Percentiles rank a stretch among this genome's conserved stretches.
Evolutionary conservation across 2,797 vertebrate species (phyloP).

Genomic region (Onychomys torridus): DNA sequence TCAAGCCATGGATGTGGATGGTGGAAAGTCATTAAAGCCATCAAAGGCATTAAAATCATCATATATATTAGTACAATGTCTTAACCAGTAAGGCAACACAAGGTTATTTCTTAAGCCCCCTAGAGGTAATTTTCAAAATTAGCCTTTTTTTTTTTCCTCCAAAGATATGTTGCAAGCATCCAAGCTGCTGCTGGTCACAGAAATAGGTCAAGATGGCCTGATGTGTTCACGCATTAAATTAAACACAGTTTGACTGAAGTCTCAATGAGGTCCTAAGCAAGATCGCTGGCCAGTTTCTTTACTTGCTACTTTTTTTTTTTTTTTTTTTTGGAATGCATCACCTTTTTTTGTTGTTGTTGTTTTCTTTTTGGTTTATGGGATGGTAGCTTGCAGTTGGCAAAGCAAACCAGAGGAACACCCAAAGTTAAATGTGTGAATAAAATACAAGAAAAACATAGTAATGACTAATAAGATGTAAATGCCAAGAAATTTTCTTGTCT

Average conservation of each 20-base stretch:
- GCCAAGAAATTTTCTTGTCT: constrained; percentile 88
- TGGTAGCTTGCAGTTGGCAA: constrained; percentile 87
- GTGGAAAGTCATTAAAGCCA: constrained; percentile 17
- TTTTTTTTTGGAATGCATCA: constrained; percentile 40
- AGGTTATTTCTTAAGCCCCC: constrained; percentile 12
- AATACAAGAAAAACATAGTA: constrained; percentile 88
- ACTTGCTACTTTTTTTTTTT: background rate
- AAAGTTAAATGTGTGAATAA: constrained; percentile 89
- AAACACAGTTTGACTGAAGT: background rate
- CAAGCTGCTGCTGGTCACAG: background rate
- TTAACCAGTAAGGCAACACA: constrained; percentile 36
- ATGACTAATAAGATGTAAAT: constrained; percentile 89
- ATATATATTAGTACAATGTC: background rate
- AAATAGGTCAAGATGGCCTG: constrained; percentile 38
- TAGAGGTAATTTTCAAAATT: constrained; percentile 55
- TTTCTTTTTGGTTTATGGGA: constrained; percentile 79
- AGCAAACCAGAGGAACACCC: constrained; percentile 85
- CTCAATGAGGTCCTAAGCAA: background rate
- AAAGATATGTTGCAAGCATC: background rate
- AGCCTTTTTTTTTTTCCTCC: background rate
- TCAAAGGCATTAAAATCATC: background rate
- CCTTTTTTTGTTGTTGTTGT: background rate
- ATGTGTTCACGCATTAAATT: background rate
- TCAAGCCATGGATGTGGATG: constrained; percentile 22
- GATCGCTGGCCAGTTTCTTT: background rate